Base-by-base conservation (phyloP, 2,113 vertebrate genomes). In the Pseudopodoces humilis region DNA sequence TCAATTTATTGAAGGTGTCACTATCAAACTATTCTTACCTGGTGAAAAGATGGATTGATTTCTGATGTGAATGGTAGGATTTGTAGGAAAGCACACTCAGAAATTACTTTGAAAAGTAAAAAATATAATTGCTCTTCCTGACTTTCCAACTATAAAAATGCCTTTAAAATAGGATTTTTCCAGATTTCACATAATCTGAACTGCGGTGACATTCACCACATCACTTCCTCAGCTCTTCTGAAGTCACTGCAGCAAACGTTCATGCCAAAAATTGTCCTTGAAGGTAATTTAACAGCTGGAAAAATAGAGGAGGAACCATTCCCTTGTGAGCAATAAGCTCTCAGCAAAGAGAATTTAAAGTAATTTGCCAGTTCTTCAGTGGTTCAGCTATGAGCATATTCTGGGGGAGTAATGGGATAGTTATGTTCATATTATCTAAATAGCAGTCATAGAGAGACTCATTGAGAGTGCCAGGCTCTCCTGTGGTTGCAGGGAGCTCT, bases 371-470 rank as follows among this genome's bases (percentile, higher is more conserved):
- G 59, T 90, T 91, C 59, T 78, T 80, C 37, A 35, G 84, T 43
- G 55, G 50, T 72, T 97, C 81, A 85, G 59, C 46, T 84, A 16
- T 81, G 33, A 92, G 23, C 21, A 65, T 72, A n/a, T 83, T 95
- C 75, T 94, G 47, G 33, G 68, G 24, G 33, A 80, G 52, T 94
- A 94, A 95, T 91, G 71, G 63, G 39, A 39, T 83, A 55, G 50
- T 92, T 94, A 85, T 50, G 90, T 69, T 67, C 83, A 24, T 80
- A 62, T 95, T 96, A 90, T 74, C 92, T 88, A 90, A 94, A 95
- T 91, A 79, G 58, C 64, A 83, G 15, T 63, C 31, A 39, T 69
- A 91, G 37, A 39, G 37, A 39, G 37, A 39, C 37, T 39, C 37
- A 39, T 39, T 33, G 53, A 85, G 53, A 85, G 77, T 62, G 47